Conservation (phyloP, 2,797 vertebrate species). For the Acanthurus leucopareius region DNA sequence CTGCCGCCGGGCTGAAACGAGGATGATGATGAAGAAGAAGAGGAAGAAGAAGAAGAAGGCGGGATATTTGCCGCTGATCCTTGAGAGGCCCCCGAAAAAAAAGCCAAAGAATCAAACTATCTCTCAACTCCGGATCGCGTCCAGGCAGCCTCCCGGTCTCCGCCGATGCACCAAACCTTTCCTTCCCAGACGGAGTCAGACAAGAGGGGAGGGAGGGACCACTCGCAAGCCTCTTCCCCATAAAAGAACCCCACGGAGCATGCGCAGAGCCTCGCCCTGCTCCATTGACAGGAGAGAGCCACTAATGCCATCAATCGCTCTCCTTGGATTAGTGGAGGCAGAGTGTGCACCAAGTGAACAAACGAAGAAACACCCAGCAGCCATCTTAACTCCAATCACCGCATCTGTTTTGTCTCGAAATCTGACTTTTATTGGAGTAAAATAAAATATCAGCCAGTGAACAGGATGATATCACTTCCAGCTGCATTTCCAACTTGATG, state of each 20-base stretch:
- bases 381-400: constrained; percentile 64
- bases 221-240: constrained; percentile 74
- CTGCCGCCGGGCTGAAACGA: constrained; percentile 30
- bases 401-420: not conserved
- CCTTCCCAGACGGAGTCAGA: constrained; percentile 84
- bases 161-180: constrained; percentile 85
- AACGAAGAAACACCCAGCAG: constrained; percentile 58
- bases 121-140: constrained; percentile 66
- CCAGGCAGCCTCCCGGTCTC: constrained; percentile 80
- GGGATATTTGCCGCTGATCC: constrained; percentile 30
- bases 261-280: constrained; percentile 92
- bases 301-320: constrained; percentile 78
- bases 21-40: constrained; percentile 20
- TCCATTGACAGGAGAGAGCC: constrained; percentile 76
- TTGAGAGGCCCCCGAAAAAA: constrained; percentile 38
- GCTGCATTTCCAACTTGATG: not conserved
- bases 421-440: not conserved
- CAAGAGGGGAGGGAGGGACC: constrained; percentile 74
- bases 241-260: constrained; percentile 82
- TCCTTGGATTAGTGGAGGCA: constrained; percentile 66
- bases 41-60: constrained; percentile 4
- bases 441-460: not conserved
- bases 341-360: constrained; percentile 28
- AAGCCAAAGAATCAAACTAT: constrained; percentile 39
- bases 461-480: not conserved